These are phyloP conservation scores for Gymnocheta viridis DNA, from an alignment of 2,888 invertebrate species.

Conservation along the genomic window DNA sequence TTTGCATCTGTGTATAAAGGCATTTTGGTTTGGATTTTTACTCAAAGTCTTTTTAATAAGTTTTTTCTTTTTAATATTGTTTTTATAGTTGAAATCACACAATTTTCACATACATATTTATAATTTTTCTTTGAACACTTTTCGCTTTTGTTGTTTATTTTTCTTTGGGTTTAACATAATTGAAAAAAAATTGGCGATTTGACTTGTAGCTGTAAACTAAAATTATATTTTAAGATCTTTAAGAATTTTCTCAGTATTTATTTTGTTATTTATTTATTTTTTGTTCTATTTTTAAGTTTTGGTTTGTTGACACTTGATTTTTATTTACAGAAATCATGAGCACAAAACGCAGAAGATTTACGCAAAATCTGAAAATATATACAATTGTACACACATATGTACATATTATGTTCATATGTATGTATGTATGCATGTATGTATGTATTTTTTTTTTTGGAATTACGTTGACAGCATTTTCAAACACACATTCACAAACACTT, in stretches of 20 bases:
- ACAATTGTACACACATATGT: too few relatives aligned
- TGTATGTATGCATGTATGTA: too few relatives aligned
- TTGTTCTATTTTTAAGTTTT: constrained; percentile 22
- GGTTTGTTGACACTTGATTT: constrained; percentile 53
- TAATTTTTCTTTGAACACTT: constrained; percentile 51
- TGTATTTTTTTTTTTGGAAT: constrained; percentile 40
- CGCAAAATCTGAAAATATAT: constrained; percentile 2
- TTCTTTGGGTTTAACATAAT: constrained; percentile 52
- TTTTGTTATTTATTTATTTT: constrained; percentile 13
- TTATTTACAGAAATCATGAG: constrained; percentile 34
- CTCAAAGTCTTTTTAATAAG: neutral
- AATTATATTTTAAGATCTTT: neutral
- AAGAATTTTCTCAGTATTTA: neutral
- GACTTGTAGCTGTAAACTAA: neutral
- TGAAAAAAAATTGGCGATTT: constrained; percentile 9
- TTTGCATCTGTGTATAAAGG: constrained; percentile 88
- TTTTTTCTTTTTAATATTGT: constrained; percentile 11
- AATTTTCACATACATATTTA: constrained; percentile 26
- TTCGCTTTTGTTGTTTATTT: constrained; percentile 35
- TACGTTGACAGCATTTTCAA: constrained; percentile 26
- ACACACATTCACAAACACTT: constrained; percentile 9
- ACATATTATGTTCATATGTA: too few relatives aligned
- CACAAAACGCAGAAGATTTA: constrained; percentile 6
- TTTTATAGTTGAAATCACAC: constrained; percentile 11
- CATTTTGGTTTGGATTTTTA: constrained; percentile 81